A percentile compares a stretch with the other conserved stretches of the same genome.
Conservation (phyloP, 2,888 invertebrate species). For the Drosophila mettleri region DNA sequence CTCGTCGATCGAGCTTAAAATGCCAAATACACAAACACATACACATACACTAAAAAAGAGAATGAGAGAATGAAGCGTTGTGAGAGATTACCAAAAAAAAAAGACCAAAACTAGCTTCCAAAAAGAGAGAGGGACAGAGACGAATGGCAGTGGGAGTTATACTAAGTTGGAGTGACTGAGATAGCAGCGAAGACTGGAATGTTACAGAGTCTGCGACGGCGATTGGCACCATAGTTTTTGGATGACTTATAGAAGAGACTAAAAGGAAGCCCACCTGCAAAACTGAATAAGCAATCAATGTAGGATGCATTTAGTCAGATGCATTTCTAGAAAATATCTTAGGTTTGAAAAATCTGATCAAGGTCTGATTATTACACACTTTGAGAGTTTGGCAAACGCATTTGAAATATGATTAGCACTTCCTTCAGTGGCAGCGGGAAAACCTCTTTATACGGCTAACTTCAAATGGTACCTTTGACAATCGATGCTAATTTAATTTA, state of each 20-base stretch:
- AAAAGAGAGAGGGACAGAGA: slow-evolving; percentile 8
- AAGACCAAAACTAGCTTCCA: slow-evolving; percentile 6
- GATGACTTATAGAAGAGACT: slow-evolving; percentile 1
- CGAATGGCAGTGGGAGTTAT: slow-evolving; percentile 24
- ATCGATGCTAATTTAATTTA: slow-evolving; percentile 8
- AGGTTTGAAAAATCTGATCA: neutral
- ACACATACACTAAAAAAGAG: neutral
- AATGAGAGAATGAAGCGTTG: slow-evolving; percentile 9
- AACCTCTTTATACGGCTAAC: neutral
- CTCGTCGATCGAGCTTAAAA: slow-evolving; percentile 51
- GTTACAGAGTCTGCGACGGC: neutral
- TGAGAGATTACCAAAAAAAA: slow-evolving; percentile 39
- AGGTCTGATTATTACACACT: neutral
- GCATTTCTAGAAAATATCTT: neutral
- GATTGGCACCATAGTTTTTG: neutral
- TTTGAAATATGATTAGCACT: neutral
- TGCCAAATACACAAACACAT: slow-evolving; percentile 7
- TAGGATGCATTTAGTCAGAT: neutral
- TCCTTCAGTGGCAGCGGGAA: neutral
- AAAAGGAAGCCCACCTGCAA: slow-evolving; percentile 4
- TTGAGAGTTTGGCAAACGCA: neutral
- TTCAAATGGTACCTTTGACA: neutral
- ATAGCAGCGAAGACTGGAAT: slow-evolving; percentile 3
- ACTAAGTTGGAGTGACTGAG: slow-evolving; percentile 4
- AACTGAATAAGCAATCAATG: neutral